phyloP scores from a whole-genome alignment of 1,140 invertebrate species.

The Pantala flavescens region DNA sequence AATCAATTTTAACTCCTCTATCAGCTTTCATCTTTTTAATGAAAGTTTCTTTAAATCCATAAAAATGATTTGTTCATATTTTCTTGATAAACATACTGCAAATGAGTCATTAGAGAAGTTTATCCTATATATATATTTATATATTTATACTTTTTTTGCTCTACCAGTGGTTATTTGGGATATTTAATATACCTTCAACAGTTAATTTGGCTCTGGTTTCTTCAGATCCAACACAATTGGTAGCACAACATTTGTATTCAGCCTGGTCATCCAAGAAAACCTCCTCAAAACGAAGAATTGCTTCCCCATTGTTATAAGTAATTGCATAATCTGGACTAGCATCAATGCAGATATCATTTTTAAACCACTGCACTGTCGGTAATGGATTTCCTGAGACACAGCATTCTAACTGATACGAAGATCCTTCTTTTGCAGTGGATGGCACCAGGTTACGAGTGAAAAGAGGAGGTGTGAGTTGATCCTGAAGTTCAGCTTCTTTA shows the following conservation, averaged over 20 bases:
- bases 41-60: too few relatives aligned
- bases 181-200: conserved; percentile 36
- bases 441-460: conserved; percentile 53
- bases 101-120: too few relatives aligned
- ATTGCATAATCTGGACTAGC: conserved; percentile 58
- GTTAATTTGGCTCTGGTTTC: conserved; percentile 44
- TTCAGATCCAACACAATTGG: conserved; percentile 53
- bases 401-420: conserved; percentile 55
- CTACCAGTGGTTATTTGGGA: too few relatives aligned
- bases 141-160: too few relatives aligned
- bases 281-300: conserved; percentile 49
- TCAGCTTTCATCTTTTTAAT: too few relatives aligned
- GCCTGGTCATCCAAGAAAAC: conserved; percentile 46
- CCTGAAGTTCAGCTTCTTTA: conserved; percentile 51
- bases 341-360: conserved; percentile 60
- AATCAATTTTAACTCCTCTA: too few relatives aligned
- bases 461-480: conserved; percentile 50
- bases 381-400: conserved; percentile 61
- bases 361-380: conserved; percentile 70
- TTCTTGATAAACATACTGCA: too few relatives aligned
- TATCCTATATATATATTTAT: too few relatives aligned
- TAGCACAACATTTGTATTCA: conserved; percentile 55
- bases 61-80: too few relatives aligned
- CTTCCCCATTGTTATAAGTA: conserved; percentile 53
- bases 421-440: conserved; percentile 51